Evolutionary conservation across 2,888 invertebrate species (phyloP).

Genomic region (Sipha maydis): DNA sequence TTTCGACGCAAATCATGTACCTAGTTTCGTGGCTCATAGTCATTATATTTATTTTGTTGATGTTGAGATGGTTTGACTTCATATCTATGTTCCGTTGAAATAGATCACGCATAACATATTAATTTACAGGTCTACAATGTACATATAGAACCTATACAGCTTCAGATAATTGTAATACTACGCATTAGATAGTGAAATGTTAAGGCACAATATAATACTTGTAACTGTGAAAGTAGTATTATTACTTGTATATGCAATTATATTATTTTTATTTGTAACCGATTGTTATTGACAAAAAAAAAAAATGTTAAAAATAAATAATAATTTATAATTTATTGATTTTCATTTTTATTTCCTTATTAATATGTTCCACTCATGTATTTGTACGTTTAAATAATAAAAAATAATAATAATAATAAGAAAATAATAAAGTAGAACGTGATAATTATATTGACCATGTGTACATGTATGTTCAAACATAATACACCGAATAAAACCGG

Average conservation of each 20-base stretch:
- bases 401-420: too few relatives aligned
- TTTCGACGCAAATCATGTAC: slow-evolving; percentile 67
- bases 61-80: slow-evolving; percentile 64
- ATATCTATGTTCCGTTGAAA: slow-evolving; percentile 33
- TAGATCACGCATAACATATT: background rate
- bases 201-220: background rate
- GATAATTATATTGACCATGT: too few relatives aligned
- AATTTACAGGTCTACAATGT: background rate
- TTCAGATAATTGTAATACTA: background rate
- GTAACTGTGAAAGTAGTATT: background rate
- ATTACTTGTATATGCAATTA: background rate
- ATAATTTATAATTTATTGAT: background rate
- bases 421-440: too few relatives aligned
- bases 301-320: background rate
- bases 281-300: background rate
- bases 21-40: slow-evolving; percentile 67
- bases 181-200: background rate
- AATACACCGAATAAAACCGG: too few relatives aligned
- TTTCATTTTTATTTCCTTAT: background rate
- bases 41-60: slow-evolving; percentile 66
- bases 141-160: background rate
- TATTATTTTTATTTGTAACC: background rate
- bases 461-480: too few relatives aligned
- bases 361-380: too few relatives aligned
- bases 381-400: too few relatives aligned